Evolutionary conservation across 2,797 vertebrate genomes (phyloP).

Genomic region (Acrossocheilus fasciatus): DNA sequence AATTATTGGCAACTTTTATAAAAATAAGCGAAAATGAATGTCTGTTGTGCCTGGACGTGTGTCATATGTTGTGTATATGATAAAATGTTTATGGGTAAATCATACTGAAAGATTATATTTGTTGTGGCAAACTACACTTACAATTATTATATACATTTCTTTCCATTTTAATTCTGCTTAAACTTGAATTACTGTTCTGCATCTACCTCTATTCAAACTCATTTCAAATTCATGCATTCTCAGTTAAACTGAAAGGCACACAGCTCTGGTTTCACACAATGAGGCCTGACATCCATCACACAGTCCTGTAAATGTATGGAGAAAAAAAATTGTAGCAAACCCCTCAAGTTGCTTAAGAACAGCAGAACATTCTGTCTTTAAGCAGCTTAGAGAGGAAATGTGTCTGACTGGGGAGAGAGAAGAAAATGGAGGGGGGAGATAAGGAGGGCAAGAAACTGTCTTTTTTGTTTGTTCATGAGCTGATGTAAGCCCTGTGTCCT

Average conservation of each 20-base stretch:
- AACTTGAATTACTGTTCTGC: background rate
- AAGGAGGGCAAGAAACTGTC: constrained; percentile 8
- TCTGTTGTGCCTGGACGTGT: background rate
- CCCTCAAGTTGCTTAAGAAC: constrained; percentile 9
- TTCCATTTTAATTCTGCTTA: background rate
- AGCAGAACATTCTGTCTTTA: constrained; percentile 46
- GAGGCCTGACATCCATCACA: background rate
- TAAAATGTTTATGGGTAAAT: background rate
- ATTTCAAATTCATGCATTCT: background rate
- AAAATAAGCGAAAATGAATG: background rate
- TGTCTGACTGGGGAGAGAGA: constrained; percentile 22
- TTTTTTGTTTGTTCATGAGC: background rate
- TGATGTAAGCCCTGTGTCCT: constrained; percentile 22
- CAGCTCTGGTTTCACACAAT: background rate
- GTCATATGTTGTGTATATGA: background rate
- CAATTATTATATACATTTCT: background rate
- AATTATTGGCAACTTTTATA: background rate
- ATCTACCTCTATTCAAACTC: background rate
- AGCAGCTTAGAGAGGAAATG: constrained; percentile 48
- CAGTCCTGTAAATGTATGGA: constrained; percentile 10
- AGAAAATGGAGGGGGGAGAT: constrained; percentile 7
- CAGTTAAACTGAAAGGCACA: background rate
- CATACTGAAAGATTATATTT: background rate
- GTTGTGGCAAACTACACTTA: background rate
- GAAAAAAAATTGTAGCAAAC: background rate